These are phyloP conservation scores for Silurus aristotelis DNA, from an alignment of 2,797 vertebrate genomes.

Conservation along the genomic window DNA sequence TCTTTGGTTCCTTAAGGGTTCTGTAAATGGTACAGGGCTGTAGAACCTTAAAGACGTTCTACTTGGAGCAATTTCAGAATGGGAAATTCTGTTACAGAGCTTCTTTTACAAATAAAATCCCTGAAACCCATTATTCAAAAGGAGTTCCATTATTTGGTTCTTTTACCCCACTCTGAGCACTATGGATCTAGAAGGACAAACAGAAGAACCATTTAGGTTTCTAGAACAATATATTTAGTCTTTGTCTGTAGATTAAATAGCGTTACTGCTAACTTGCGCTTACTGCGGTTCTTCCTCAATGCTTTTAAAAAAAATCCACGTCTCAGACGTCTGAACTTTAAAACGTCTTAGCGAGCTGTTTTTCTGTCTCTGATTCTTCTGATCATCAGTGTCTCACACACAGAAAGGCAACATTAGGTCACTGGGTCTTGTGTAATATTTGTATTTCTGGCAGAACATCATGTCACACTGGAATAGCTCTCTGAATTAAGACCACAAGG, in stretches of 20 bases:
- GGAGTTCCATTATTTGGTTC: neutral
- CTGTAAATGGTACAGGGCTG: neutral
- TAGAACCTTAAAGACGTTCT: neutral
- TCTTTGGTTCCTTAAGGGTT: neutral
- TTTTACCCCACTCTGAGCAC: neutral
- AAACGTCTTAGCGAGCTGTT: neutral
- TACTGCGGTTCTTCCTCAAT: neutral
- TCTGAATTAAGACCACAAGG: slow-evolving; percentile 21
- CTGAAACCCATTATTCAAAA: neutral
- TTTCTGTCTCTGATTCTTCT: slow-evolving; percentile 17
- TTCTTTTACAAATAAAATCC: neutral
- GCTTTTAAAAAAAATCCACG: neutral
- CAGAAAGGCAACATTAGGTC: neutral
- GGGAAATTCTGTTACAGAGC: neutral
- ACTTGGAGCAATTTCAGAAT: neutral
- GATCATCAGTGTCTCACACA: slow-evolving; percentile 17
- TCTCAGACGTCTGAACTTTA: slow-evolving; percentile 34
- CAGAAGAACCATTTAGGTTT: neutral
- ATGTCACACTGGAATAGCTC: slow-evolving; percentile 36
- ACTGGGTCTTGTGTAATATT: slow-evolving; percentile 47
- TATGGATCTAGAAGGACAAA: neutral
- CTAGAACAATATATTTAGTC: neutral
- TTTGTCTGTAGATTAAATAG: neutral
- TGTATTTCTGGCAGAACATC: slow-evolving; percentile 55
- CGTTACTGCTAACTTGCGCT: neutral